These are phyloP conservation scores for Dryobotodes eremita DNA, from an alignment of 2,888 invertebrate species.

Conservation along the genomic window DNA sequence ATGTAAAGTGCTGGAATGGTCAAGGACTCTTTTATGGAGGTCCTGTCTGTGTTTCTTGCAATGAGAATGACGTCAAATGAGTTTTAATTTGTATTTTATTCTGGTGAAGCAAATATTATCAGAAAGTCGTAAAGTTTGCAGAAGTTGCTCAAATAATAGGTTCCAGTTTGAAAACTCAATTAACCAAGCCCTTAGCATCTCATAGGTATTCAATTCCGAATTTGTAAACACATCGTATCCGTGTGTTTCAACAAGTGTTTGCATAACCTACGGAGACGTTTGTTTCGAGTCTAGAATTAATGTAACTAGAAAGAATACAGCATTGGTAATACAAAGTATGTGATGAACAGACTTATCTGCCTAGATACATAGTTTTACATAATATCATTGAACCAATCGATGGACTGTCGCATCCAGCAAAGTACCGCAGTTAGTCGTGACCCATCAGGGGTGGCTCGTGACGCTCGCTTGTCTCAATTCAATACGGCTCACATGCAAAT, in stretches of 20 bases:
- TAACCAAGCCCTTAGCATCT: background rate
- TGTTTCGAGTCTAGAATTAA: background rate
- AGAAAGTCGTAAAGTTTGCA: background rate
- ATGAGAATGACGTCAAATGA: background rate
- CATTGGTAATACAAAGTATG: background rate
- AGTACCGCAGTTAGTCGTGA: slow-evolving; percentile 59
- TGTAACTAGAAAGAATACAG: background rate
- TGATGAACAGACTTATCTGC: background rate
- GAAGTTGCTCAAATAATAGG: background rate
- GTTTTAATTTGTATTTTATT: background rate
- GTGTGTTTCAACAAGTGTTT: background rate
- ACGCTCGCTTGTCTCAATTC: slow-evolving; percentile 83
- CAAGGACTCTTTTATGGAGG: slow-evolving; percentile 7
- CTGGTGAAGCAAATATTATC: background rate
- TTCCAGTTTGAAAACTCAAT: background rate
- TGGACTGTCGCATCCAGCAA: slow-evolving; percentile 65
- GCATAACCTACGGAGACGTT: background rate
- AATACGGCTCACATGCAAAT: slow-evolving; percentile 87
- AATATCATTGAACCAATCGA: background rate
- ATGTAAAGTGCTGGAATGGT: slow-evolving; percentile 68
- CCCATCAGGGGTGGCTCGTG: slow-evolving; percentile 76
- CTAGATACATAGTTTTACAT: background rate
- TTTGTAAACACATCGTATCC: background rate
- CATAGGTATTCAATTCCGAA: background rate
- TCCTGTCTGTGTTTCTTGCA: background rate